Evolutionary conservation across 2,888 invertebrate genomes (phyloP).

Genomic region (Microdon myrmicae): DNA sequence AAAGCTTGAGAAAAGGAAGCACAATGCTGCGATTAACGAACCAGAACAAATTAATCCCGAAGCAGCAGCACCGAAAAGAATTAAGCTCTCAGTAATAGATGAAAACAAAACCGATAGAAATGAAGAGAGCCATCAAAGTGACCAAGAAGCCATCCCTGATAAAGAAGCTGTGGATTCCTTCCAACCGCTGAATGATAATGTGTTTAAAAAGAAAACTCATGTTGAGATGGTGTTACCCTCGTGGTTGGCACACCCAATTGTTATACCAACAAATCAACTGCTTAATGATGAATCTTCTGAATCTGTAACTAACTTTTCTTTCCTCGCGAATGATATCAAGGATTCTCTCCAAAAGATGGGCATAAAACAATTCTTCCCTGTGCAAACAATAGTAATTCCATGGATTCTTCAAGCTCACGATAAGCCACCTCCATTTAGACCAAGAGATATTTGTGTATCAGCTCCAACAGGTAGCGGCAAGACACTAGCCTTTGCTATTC

Average conservation of each 20-base stretch:
- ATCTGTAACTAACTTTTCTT: slow-evolving; percentile 54
- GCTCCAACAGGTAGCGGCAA: slow-evolving; percentile 99
- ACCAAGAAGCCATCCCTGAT: neutral
- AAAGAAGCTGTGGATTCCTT: slow-evolving; percentile 53
- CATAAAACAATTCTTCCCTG: slow-evolving; percentile 84
- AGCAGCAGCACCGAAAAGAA: slow-evolving; percentile 57
- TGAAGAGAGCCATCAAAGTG: slow-evolving; percentile 44
- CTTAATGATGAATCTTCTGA: slow-evolving; percentile 71
- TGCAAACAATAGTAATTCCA: slow-evolving; percentile 82
- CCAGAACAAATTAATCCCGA: slow-evolving; percentile 59
- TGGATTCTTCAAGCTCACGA: slow-evolving; percentile 76
- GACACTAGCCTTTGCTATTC: slow-evolving; percentile 92
- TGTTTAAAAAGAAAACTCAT: slow-evolving; percentile 70
- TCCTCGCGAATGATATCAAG: slow-evolving; percentile 74
- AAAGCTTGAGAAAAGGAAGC: slow-evolving; percentile 70
- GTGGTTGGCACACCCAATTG: slow-evolving; percentile 85
- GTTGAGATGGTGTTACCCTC: slow-evolving; percentile 83
- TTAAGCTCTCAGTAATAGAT: slow-evolving; percentile 57
- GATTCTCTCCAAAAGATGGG: slow-evolving; percentile 75
- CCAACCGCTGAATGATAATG: slow-evolving; percentile 73
- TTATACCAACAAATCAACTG: slow-evolving; percentile 81
- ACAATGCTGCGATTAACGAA: slow-evolving; percentile 11
- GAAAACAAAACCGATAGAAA: slow-evolving; percentile 57
- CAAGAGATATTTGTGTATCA: slow-evolving; percentile 93
- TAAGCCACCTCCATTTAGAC: slow-evolving; percentile 74